These are phyloP conservation scores for Vulpes vulpes DNA, from an alignment of 2,113 vertebrate species.

Conservation along the genomic window DNA sequence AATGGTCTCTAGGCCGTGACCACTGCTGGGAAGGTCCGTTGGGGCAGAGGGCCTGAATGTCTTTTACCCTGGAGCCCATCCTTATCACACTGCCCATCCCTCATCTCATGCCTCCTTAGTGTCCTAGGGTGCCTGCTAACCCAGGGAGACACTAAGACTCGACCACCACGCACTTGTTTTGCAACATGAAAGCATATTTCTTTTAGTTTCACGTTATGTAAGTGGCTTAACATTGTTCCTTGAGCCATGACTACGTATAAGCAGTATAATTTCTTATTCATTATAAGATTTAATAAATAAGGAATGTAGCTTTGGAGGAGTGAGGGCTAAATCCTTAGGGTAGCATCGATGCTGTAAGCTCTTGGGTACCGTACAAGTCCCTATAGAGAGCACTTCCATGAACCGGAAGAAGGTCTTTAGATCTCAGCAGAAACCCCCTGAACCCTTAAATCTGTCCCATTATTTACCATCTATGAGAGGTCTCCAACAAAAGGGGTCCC, in stretches of 20 bases:
- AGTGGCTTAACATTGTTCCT: neutral
- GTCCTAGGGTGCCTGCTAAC: neutral
- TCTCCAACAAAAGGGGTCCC: neutral
- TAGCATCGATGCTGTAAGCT: neutral
- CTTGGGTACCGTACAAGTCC: neutral
- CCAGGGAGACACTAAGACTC: neutral
- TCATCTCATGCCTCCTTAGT: neutral
- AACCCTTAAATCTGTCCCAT: neutral
- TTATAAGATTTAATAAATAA: neutral
- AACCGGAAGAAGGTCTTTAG: neutral
- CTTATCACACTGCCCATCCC: neutral
- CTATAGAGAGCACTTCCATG: neutral
- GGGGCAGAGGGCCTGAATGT: neutral
- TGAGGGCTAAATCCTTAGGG: neutral
- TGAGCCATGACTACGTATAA: neutral
- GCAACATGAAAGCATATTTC: neutral
- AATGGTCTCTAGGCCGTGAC: neutral
- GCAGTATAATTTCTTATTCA: neutral
- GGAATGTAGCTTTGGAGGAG: neutral
- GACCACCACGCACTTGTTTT: neutral
- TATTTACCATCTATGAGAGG: neutral
- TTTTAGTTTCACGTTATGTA: neutral
- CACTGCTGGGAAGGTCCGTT: neutral
- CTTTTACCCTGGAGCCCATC: neutral
- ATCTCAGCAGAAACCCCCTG: slow-evolving; percentile 22